Percentiles rank a stretch among this genome's conserved stretches.
These are phyloP conservation scores for Hyperoplus lanceolatus DNA, from an alignment of 2,797 vertebrate species.

Conservation along the genomic window DNA sequence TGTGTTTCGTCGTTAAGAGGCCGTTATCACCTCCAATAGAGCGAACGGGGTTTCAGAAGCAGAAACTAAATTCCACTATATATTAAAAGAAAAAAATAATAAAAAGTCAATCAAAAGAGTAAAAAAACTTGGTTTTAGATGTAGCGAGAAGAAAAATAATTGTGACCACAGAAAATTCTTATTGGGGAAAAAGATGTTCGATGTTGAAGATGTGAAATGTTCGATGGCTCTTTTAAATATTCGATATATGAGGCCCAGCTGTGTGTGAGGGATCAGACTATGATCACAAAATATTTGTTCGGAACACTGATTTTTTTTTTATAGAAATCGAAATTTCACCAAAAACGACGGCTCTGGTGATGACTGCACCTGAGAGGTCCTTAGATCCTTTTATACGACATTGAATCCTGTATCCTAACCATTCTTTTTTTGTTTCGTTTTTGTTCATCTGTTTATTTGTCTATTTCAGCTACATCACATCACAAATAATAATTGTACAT, in stretches of 20 bases:
- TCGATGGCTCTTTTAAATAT: background rate
- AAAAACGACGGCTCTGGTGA: background rate
- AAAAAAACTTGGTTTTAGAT: no score
- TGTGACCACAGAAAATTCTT: background rate
- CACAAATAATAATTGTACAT: background rate
- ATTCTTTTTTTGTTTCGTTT: background rate
- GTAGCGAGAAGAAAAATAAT: background rate
- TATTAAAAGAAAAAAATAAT: background rate
- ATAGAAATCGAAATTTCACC: conserved; percentile 12
- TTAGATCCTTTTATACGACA: background rate
- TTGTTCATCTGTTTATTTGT: background rate
- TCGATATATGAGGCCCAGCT: background rate
- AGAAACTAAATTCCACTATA: background rate
- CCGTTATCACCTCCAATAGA: conserved; percentile 9
- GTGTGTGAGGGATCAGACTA: background rate
- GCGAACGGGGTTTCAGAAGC: background rate
- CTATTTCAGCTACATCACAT: background rate
- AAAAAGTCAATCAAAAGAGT: background rate
- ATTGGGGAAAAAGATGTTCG: background rate
- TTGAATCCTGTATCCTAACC: background rate
- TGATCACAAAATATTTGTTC: background rate
- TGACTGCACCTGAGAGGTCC: background rate
- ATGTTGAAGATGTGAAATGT: background rate
- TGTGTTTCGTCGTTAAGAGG: background rate
- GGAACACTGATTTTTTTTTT: background rate